Evolutionary conservation across 2,888 invertebrate species (phyloP).

Genomic region (Tipula vernalis): DNA sequence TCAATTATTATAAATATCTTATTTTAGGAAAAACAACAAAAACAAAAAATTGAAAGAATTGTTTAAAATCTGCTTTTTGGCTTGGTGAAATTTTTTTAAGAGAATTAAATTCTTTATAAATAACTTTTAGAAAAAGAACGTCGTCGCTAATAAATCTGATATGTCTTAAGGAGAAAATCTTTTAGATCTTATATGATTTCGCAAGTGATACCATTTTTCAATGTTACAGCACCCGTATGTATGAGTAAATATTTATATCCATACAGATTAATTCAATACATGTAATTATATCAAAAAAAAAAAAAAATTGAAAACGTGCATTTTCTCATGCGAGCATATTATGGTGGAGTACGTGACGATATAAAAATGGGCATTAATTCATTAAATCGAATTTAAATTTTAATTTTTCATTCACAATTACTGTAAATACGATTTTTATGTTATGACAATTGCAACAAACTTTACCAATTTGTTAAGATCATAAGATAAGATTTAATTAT

Average conservation of each 20-base stretch:
- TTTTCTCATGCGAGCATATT: not conserved
- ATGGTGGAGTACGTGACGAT: not conserved
- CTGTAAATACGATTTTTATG: not conserved
- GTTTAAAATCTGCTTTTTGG: not conserved
- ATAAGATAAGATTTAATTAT: not conserved
- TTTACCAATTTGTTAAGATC: not conserved
- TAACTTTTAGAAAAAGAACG: not conserved
- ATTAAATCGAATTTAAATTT: not conserved
- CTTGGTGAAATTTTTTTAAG: not conserved
- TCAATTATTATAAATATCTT: not conserved
- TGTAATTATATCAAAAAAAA: too few species aligned
- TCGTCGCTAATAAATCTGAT: not conserved
- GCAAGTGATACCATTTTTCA: not conserved
- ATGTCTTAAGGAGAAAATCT: not conserved
- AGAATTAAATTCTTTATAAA: not conserved
- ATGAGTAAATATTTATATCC: not conserved
- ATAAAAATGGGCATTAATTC: not conserved
- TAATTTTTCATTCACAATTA: not conserved
- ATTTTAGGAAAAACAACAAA: not conserved
- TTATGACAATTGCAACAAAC: not conserved
- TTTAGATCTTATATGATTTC: not conserved
- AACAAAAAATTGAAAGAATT: not conserved
- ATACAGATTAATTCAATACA: not conserved
- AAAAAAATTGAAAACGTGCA: not conserved
- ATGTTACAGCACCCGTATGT: not conserved